Percentiles rank a stretch among this genome's conserved stretches.
These are phyloP conservation scores for Parochlus steinenii DNA, from an alignment of 2,888 invertebrate genomes.

Conservation along the genomic window DNA sequence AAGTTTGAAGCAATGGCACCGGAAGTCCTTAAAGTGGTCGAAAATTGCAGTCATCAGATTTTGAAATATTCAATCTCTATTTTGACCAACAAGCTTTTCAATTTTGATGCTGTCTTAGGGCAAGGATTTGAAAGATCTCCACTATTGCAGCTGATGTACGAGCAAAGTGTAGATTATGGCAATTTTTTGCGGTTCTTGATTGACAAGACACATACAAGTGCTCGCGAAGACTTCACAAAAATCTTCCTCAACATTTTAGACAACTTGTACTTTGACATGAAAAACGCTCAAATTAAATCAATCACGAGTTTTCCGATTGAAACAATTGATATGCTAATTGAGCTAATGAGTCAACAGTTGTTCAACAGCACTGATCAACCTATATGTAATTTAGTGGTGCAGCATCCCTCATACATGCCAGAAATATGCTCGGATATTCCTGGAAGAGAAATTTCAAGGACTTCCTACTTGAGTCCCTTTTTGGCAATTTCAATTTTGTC, in stretches of 20 bases:
- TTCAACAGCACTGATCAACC: slow-evolving; percentile 52
- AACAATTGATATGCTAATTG: slow-evolving; percentile 56
- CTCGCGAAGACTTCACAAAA: slow-evolving; percentile 22
- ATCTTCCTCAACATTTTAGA: slow-evolving; percentile 26
- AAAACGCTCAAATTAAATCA: slow-evolving; percentile 17
- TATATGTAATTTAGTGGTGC: slow-evolving; percentile 48
- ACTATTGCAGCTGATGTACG: slow-evolving; percentile 40
- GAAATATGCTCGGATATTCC: slow-evolving; percentile 46
- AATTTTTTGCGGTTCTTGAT: slow-evolving; percentile 44
- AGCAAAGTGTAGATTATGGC: slow-evolving; percentile 37
- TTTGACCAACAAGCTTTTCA: slow-evolving; percentile 23
- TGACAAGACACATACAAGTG: slow-evolving; percentile 33
- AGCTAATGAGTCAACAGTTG: slow-evolving; percentile 64
- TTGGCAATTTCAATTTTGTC: slow-evolving; percentile 81
- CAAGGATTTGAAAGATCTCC: slow-evolving; percentile 31
- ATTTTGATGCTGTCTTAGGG: slow-evolving; percentile 21
- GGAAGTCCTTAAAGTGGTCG: too few species aligned
- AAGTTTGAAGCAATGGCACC: too few species aligned
- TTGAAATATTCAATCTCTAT: slow-evolving; percentile 41
- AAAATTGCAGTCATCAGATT: slow-evolving; percentile 23
- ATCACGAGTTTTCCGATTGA: slow-evolving; percentile 33
- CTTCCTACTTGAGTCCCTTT: slow-evolving; percentile 83
- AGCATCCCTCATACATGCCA: slow-evolving; percentile 56
- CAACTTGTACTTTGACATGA: slow-evolving; percentile 28
- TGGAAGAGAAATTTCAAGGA: slow-evolving; percentile 72